Percentiles rank a stretch among this genome's conserved stretches.
Evolutionary conservation across 1,140 invertebrate genomes (phyloP).

Genomic region (Pseudomyrmex dendroicus): DNA sequence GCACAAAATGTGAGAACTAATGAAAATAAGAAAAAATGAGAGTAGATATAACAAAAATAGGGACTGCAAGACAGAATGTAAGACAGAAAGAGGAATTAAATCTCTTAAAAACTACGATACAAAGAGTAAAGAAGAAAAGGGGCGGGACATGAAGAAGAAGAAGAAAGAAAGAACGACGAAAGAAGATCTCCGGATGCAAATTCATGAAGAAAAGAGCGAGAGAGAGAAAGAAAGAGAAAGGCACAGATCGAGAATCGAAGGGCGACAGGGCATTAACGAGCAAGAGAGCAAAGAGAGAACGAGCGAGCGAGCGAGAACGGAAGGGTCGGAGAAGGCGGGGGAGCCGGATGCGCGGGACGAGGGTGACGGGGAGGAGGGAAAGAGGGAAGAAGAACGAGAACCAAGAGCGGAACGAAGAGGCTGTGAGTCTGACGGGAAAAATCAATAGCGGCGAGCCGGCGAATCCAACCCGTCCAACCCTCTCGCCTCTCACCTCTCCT

Average conservation of each 20-base stretch:
- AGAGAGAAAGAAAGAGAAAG: constrained; percentile 57
- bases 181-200: constrained; percentile 54
- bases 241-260: constrained; percentile 57
- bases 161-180: constrained; percentile 19
- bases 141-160: background rate
- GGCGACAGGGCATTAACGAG: constrained; percentile 58
- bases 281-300: constrained; percentile 61
- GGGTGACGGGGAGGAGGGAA: constrained; percentile 52
- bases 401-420: constrained; percentile 77
- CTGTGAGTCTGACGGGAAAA: constrained; percentile 84
- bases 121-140: background rate
- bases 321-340: constrained; percentile 38
- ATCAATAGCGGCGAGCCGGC: constrained; percentile 85
- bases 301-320: constrained; percentile 24
- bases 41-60: constrained; percentile 14
- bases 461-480: constrained; percentile 83
- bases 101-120: constrained; percentile 43
- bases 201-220: constrained; percentile 26
- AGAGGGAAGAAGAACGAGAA: constrained; percentile 67
- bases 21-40: constrained; percentile 30
- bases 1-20: constrained; percentile 12
- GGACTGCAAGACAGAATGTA: constrained; percentile 63
- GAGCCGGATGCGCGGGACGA: constrained; percentile 60
- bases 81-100: constrained; percentile 43
- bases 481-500: constrained; percentile 62